These are phyloP conservation scores for Laupala kohalensis DNA, from an alignment of 1,140 invertebrate genomes.

Conservation along the genomic window DNA sequence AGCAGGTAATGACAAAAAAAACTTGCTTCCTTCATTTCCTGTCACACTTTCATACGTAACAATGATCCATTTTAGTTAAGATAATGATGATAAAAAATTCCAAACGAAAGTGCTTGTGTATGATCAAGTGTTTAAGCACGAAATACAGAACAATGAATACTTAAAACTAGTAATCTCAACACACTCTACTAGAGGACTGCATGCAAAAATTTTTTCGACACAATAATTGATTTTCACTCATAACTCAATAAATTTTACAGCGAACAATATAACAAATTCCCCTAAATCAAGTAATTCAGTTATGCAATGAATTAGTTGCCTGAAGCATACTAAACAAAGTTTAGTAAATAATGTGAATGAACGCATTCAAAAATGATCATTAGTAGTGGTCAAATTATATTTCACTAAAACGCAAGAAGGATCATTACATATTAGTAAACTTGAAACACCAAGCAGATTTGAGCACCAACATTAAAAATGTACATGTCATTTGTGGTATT, in stretches of 20 bases:
- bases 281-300: background rate
- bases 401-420: background rate
- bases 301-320: background rate
- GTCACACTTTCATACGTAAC: background rate
- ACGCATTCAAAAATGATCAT: background rate
- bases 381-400: background rate
- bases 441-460: background rate
- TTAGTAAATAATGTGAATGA: background rate
- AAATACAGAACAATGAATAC: background rate
- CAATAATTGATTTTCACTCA: background rate
- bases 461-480: background rate
- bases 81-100: background rate
- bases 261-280: background rate
- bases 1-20: background rate
- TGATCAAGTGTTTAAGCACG: constrained; percentile 1
- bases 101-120: background rate
- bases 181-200: constrained; percentile 3
- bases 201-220: background rate
- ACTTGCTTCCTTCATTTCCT: background rate
- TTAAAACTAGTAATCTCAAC: background rate
- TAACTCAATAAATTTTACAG: background rate
- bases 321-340: background rate
- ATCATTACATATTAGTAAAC: background rate
- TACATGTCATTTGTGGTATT: background rate
- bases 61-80: background rate